Evolutionary conservation across 1,140 invertebrate species (phyloP).

Genomic region (Choristoneura fumiferana): DNA sequence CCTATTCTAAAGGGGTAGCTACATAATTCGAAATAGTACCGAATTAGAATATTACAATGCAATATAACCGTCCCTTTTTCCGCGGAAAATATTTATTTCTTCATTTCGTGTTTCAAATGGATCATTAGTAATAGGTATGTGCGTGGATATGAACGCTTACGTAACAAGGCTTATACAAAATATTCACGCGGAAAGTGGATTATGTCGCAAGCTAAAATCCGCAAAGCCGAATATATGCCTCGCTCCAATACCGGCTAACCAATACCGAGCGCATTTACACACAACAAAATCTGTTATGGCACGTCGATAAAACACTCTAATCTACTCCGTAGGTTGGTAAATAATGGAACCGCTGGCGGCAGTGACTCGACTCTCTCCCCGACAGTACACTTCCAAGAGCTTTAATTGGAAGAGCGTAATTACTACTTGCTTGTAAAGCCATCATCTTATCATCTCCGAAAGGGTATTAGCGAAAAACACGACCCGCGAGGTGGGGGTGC

Average conservation of each 20-base stretch:
- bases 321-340: neutral
- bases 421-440: slow-evolving; percentile 72
- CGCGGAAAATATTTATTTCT: no score
- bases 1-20: no score
- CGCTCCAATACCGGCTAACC: slow-evolving; percentile 1
- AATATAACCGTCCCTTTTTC: no score
- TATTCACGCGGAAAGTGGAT: slow-evolving; percentile 13
- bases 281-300: slow-evolving; percentile 10
- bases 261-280: slow-evolving; percentile 4
- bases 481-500: slow-evolving; percentile 26
- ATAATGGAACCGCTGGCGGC: slow-evolving; percentile 20
- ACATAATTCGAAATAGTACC: no score
- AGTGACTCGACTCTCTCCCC: slow-evolving; percentile 47
- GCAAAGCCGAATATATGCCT: slow-evolving; percentile 13
- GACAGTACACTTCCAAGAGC: slow-evolving; percentile 35
- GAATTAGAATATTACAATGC: no score
- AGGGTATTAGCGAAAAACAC: slow-evolving; percentile 72
- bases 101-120: neutral
- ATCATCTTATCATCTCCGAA: slow-evolving; percentile 73
- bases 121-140: neutral
- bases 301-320: slow-evolving; percentile 13
- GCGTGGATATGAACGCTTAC: neutral
- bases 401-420: slow-evolving; percentile 70
- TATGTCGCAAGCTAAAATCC: slow-evolving; percentile 9
- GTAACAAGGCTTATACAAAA: slow-evolving; percentile 6